Conservation (phyloP, 2,113 vertebrate genomes). For the Merops nubicus region DNA sequence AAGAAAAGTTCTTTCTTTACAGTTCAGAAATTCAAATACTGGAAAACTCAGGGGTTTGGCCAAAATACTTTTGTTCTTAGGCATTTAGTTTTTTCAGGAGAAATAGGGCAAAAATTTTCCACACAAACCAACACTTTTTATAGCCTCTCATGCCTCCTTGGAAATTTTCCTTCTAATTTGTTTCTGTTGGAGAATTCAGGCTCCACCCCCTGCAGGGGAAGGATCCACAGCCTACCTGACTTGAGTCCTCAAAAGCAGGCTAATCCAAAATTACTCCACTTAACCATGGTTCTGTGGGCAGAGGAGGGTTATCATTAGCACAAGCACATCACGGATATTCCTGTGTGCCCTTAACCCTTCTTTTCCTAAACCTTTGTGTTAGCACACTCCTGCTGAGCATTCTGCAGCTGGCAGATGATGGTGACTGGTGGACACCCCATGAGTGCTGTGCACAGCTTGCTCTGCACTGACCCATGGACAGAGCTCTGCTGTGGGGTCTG, state of each 20-base stretch:
- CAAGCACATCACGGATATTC: background rate
- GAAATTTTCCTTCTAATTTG: conserved; percentile 41
- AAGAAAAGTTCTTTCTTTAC: background rate
- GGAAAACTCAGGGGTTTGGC: background rate
- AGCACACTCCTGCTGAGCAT: accelerated
- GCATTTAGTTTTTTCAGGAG: conserved; percentile 30
- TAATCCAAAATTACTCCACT: background rate
- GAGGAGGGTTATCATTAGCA: background rate
- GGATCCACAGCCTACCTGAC: background rate
- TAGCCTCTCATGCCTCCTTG: conserved; percentile 40
- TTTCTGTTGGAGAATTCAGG: conserved; percentile 12
- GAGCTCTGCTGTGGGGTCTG: background rate
- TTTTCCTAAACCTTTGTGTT: background rate
- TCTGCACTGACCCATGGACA: background rate
- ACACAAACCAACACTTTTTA: conserved; percentile 13
- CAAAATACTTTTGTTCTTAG: conserved; percentile 11
- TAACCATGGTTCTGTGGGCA: background rate
- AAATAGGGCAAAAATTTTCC: conserved; percentile 35
- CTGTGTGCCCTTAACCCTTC: background rate
- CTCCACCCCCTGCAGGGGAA: background rate
- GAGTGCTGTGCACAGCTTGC: background rate
- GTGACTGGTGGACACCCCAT: background rate
- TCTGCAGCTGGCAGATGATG: background rate
- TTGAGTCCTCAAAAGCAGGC: background rate
- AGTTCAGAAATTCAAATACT: conserved; percentile 7